These are phyloP conservation scores for Danio aesculapii DNA, from an alignment of 2,797 vertebrate species.

Conservation along the genomic window DNA sequence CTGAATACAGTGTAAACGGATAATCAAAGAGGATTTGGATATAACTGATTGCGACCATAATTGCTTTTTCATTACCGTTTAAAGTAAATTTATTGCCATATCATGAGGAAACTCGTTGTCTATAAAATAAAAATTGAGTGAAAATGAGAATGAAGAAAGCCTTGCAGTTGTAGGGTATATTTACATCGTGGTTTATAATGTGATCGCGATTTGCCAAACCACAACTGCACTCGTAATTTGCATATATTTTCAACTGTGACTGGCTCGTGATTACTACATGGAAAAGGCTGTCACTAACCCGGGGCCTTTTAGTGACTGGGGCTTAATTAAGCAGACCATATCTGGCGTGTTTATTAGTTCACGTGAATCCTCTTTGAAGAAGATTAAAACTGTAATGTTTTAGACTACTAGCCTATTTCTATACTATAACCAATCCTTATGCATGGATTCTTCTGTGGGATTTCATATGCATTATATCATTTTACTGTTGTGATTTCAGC, in stretches of 20 bases:
- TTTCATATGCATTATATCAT: not conserved
- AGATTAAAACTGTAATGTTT: not conserved
- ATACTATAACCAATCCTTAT: not conserved
- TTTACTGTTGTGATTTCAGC: not conserved
- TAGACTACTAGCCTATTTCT: not conserved
- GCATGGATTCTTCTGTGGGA: not conserved
- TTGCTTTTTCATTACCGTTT: slow-evolving; percentile 90
- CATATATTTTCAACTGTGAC: slow-evolving; percentile 92
- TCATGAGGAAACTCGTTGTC: slow-evolving; percentile 85
- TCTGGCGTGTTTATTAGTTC: slow-evolving; percentile 41
- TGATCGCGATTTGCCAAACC: slow-evolving; percentile 89
- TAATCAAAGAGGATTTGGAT: slow-evolving; percentile 96
- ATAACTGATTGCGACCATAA: slow-evolving; percentile 97
- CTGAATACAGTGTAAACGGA: slow-evolving; percentile 97
- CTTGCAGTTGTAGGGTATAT: slow-evolving; percentile 78
- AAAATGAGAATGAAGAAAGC: slow-evolving; percentile 84
- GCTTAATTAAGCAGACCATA: slow-evolving; percentile 34
- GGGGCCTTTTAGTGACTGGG: slow-evolving; percentile 70
- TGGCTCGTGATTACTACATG: slow-evolving; percentile 84
- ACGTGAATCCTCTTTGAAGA: slow-evolving; percentile 26
- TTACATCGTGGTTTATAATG: slow-evolving; percentile 85
- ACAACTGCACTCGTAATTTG: slow-evolving; percentile 89
- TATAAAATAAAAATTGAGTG: slow-evolving; percentile 87
- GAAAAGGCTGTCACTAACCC: slow-evolving; percentile 85
- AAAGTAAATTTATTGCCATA: slow-evolving; percentile 89